phyloP scores from a whole-genome alignment of 2,888 invertebrate species.

The Himalopsyche japonica region DNA sequence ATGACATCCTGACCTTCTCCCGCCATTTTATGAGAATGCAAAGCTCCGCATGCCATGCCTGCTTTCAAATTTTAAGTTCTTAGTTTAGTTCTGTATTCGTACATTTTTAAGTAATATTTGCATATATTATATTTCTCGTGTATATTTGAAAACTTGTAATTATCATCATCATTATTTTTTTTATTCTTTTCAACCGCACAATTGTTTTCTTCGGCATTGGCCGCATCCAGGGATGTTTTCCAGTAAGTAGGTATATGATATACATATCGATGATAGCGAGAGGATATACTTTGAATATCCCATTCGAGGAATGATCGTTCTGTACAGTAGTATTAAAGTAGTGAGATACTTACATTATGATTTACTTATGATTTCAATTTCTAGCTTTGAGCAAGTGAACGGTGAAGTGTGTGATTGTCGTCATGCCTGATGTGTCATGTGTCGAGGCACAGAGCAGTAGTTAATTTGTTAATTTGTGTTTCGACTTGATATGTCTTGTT shows the following conservation, averaged over 20 bases:
- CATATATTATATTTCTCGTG: constrained; percentile 38
- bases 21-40: constrained; percentile 64
- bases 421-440: constrained; percentile 18
- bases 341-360: constrained; percentile 26
- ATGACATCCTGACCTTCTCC: constrained; percentile 70
- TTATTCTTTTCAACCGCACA: constrained; percentile 69
- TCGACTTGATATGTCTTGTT: constrained; percentile 33
- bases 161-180: constrained; percentile 64
- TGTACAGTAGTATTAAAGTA: constrained; percentile 37
- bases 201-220: constrained; percentile 66
- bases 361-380: constrained; percentile 23
- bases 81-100: constrained; percentile 57
- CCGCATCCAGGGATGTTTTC: constrained; percentile 73
- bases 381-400: constrained; percentile 31
- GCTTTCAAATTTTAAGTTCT: constrained; percentile 67
- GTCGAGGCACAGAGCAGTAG: constrained; percentile 34
- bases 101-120: constrained; percentile 37
- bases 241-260: constrained; percentile 65
- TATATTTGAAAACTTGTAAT: constrained; percentile 49
- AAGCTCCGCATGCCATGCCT: constrained; percentile 70
- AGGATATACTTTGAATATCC: constrained; percentile 25
- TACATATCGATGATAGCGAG: constrained; percentile 30
- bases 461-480: constrained; percentile 23
- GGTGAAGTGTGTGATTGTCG: constrained; percentile 30
- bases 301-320: constrained; percentile 35